A percentile compares a stretch with the other conserved stretches of the same genome.
Evolutionary conservation across 30 jellyfish, hydroid and myxozoan genomes (phyloP).

Genomic region (Aurelia aurita complex sp. Pacific): DNA sequence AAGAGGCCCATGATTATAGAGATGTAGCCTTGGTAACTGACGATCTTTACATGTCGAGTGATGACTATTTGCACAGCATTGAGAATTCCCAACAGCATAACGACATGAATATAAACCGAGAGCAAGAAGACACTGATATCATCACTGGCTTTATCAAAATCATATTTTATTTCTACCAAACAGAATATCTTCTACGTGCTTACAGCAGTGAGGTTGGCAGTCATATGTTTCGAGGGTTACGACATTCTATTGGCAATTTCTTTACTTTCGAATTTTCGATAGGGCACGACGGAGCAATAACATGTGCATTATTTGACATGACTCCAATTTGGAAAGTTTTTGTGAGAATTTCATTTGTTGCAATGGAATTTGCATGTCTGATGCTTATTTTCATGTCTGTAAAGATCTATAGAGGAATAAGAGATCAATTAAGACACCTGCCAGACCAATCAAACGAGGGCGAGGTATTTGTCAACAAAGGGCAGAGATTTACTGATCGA

Average conservation of each 20-base stretch:
- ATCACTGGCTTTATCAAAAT: constrained; percentile 33
- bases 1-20: not conserved
- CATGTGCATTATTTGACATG: not conserved
- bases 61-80: no score
- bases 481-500: not conserved
- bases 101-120: not conserved
- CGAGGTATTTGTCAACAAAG: no score
- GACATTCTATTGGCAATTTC: constrained; percentile 5
- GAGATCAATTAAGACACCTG: no score
- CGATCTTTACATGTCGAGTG: not conserved
- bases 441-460: no score
- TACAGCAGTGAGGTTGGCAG: not conserved
- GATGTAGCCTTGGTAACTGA: not conserved
- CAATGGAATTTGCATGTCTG: not conserved
- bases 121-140: not conserved
- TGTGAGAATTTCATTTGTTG: constrained; percentile 4
- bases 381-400: not conserved
- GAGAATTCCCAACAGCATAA: not conserved
- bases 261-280: constrained; percentile 12
- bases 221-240: not conserved
- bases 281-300: not conserved
- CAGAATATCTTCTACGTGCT: constrained; percentile 8
- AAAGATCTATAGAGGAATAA: not conserved
- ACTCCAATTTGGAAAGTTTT: constrained; percentile 5
- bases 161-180: constrained; percentile 51